Base-by-base conservation (phyloP, 1,140 invertebrate genomes). In the Penaeus vannamei region DNA sequence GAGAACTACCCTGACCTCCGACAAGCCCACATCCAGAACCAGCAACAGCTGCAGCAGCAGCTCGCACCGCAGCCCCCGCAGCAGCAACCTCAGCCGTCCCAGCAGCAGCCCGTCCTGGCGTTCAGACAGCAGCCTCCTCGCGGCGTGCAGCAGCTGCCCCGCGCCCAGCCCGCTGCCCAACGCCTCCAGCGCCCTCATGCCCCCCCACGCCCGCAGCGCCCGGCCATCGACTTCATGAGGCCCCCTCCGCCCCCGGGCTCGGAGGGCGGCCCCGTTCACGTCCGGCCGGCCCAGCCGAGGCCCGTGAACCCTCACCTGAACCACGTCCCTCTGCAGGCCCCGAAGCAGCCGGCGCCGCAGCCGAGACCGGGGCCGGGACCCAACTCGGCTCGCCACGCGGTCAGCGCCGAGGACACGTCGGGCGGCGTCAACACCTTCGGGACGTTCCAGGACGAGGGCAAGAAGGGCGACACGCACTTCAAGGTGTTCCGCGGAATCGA, bases 391-490 rank as follows among this genome's bases (percentile, higher is more conserved):
- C 66, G 46, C 36, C 32, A 59, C 42, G 23, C 85, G 23, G 64
- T 29, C 32, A 23, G 17, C 22, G 66, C 23, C 62, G 61, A 53
- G 23, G 86, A 20, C 23, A 23, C 20, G 42, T 26, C 62, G 23
- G 32, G 26, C 12, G 69, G 83, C 22, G 23, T 82, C 10, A 81
- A 81, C 59, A 85, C 86, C 36, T 83, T 88, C 83, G 81, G 90
- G n/a, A 88, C 86, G 17, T 88, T 85, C 72, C 82, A 84, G 80
- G 88, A 42, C 29, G 86, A 84, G 62, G 81, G 14, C 20, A 84
- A 82, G 26, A 60, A n/a, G n/a, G 90, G 66, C 46, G 87, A 72
- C 23, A 84, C 20, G 36, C 90, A 87, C 83, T 88, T 90, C 72
- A 80, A 66, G 76, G 86, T 85, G 20, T 76, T 85, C 29, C 84